Base-by-base conservation (phyloP, 37 sponge, comb jelly and placozoan species). In the Ephydatia muelleri region DNA sequence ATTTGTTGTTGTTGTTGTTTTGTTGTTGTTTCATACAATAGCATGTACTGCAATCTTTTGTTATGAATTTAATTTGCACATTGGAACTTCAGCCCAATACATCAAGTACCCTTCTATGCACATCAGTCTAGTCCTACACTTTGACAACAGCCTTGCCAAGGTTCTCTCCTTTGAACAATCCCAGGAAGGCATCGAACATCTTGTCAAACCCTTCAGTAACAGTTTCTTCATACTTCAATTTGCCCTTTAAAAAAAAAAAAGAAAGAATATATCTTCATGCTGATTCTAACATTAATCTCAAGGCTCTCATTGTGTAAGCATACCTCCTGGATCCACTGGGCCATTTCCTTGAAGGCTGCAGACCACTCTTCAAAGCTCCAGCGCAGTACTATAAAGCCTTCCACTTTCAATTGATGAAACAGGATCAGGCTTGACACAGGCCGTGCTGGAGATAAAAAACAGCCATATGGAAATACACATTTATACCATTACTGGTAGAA, bases 241-340 rank as follows among this genome's bases (percentile, higher is more conserved):
- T 85, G 16, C 86, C 91, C 91, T 91, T 4, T 6, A 69, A 69
- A 11, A 8, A 4, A 71, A 31, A 31, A 13, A 14, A 35, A 31
- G 21, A 69, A 69, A 27, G 8, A 6, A 11, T 5, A 69, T 11
- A 3, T 30, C 27, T 11, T 11, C 8, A 43, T 43, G 4, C 8
- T 57, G 57, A 19, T n/a, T n/a, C n/a, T n/a, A n/a, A n/a, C n/a
- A 69, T 69, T 29, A 69, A 69, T 27, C 30, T 30, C 3, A 43
- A 43, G 3, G 6, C 57, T 57, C 57, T 30, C 43, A 43, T 9
- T 14, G 57, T 13, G 16, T 30, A 49, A 93, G 93, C 91, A 0
- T 71, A 93, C 96, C 94, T 95, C 91, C 48, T 89, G 34, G n/a
- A 92, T 88, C 94, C 94, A 93, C 40, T 78, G 65, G n/a, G 70